Evolutionary conservation across 2,797 vertebrate genomes (phyloP).

Genomic region (Cercopithecus neglectus): DNA sequence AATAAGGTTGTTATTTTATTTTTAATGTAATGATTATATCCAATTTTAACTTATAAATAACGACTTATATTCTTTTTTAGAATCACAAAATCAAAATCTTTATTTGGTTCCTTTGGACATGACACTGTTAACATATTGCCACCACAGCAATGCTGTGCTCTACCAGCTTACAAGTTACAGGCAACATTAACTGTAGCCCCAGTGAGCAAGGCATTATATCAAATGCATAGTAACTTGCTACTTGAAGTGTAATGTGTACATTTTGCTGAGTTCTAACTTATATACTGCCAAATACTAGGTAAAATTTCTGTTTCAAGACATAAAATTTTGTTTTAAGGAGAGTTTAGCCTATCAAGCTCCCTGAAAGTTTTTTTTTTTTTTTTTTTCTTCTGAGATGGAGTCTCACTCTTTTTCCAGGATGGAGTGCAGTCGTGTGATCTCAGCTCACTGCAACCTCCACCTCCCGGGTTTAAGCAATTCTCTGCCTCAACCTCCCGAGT

Average conservation of each 20-base stretch:
- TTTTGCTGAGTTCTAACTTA: background rate
- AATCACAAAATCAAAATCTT: background rate
- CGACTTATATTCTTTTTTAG: background rate
- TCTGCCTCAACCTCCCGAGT: background rate
- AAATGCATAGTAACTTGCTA: background rate
- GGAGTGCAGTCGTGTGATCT: background rate
- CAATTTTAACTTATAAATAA: background rate
- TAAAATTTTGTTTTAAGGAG: background rate
- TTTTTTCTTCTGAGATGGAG: background rate
- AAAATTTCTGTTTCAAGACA: background rate
- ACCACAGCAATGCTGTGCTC: accelerated
- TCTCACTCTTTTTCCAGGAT: background rate
- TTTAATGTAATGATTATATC: background rate
- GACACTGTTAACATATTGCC: background rate
- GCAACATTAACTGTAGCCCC: background rate
- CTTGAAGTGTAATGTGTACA: background rate
- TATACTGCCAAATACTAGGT: background rate
- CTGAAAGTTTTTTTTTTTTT: background rate
- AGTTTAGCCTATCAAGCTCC: background rate
- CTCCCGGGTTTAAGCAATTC: background rate
- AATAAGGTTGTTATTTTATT: background rate
- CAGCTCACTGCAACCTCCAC: background rate
- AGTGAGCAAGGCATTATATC: background rate
- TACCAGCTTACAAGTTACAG: background rate
- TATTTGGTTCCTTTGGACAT: background rate